These are phyloP conservation scores for Muschampia plurimacula DNA, from an alignment of 2,888 invertebrate genomes.

Conservation along the genomic window DNA sequence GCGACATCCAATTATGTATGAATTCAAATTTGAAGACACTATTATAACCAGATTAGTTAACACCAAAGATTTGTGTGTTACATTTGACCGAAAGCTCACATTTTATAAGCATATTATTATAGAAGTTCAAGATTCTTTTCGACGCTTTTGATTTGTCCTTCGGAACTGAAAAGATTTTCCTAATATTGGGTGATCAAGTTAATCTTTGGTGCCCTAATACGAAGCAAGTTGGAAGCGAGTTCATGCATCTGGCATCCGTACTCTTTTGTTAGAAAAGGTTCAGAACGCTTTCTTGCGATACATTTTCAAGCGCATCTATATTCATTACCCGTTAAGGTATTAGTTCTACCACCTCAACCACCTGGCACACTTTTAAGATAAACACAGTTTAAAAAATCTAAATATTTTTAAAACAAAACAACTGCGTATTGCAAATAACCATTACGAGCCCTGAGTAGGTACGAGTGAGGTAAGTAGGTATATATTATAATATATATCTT, in stretches of 20 bases:
- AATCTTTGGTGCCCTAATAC: not conserved
- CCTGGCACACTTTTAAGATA: too few relatives aligned
- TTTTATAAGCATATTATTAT: not conserved
- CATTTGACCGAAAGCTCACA: not conserved
- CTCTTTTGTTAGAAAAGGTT: not conserved
- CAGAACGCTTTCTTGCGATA: not conserved
- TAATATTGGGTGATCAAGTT: not conserved
- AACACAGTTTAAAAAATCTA: too few relatives aligned
- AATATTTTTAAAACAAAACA: too few relatives aligned
- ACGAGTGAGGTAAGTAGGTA: too few relatives aligned
- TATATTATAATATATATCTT: too few relatives aligned
- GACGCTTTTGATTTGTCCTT: not conserved
- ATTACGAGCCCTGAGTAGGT: too few relatives aligned
- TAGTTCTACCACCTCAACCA: too few relatives aligned
- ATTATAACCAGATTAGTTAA: not conserved
- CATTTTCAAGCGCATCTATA: too few relatives aligned
- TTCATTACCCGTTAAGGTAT: too few relatives aligned
- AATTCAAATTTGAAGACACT: not conserved
- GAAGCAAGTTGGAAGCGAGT: not conserved
- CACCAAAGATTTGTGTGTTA: not conserved
- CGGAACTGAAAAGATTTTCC: not conserved
- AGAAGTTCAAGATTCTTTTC: not conserved
- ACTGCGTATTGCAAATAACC: too few relatives aligned
- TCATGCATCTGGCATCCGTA: not conserved
- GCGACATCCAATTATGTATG: not conserved